Evolutionary conservation across 1,140 invertebrate genomes (phyloP).

Genomic region (Drosophila sp.): DNA sequence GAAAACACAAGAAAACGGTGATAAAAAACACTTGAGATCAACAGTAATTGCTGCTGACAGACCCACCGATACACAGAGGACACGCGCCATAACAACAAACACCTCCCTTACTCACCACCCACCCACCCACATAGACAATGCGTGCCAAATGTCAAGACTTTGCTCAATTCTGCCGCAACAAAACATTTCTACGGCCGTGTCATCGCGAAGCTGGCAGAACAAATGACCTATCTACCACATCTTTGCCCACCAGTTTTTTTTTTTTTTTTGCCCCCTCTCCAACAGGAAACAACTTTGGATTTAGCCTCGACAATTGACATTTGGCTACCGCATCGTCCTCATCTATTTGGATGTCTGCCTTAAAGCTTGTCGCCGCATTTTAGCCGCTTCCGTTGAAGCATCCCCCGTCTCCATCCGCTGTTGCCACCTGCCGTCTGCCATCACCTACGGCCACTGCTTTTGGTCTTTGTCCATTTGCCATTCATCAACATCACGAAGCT

Average conservation of each 20-base stretch:
- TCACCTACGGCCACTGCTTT: constrained; percentile 8
- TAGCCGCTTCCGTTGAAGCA: constrained; percentile 48
- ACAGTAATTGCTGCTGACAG: constrained; percentile 76
- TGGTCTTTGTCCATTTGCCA: constrained; percentile 54
- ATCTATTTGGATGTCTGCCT: constrained; percentile 55
- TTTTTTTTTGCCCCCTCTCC: neutral
- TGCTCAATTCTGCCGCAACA: neutral
- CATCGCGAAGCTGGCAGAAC: constrained; percentile 41
- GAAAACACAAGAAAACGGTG: constrained; percentile 29
- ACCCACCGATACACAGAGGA: constrained; percentile 44
- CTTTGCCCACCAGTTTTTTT: neutral
- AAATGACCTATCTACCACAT: constrained; percentile 34
- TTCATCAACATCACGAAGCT: constrained; percentile 59
- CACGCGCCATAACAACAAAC: constrained; percentile 50
- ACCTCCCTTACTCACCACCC: neutral
- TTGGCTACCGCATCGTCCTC: constrained; percentile 50
- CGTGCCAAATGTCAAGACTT: constrained; percentile 55
- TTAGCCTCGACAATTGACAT: constrained; percentile 53
- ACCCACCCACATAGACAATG: constrained; percentile 28
- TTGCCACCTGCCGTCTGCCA: constrained; percentile 51
- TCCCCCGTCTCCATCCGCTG: constrained; percentile 19
- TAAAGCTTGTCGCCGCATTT: constrained; percentile 65
- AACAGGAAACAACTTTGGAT: constrained; percentile 17
- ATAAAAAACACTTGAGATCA: constrained; percentile 77
- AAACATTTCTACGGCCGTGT: constrained; percentile 31